These are phyloP conservation scores for zebrafish (Danio rerio) DNA, from an alignment of 2,113 vertebrate genomes.

Conservation along the genomic window GRCz12tu NC_133188.1:11311501-11312000, in stretches of 20 bases:
- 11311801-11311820: background rate
- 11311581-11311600: constrained; percentile 12
- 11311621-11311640: constrained; percentile 46
- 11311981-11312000: too few relatives aligned
- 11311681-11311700: constrained; percentile 3
- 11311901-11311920: too few relatives aligned
- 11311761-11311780: constrained; percentile 64
- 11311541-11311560: background rate
- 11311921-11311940: too few relatives aligned
- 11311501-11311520: constrained; percentile 5
- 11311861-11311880: background rate
- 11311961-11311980: too few relatives aligned
- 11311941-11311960: too few relatives aligned
- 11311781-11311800: constrained; percentile 10
- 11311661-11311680: constrained; percentile 52
- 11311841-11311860: background rate
- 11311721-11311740: constrained; percentile 67
- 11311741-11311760: constrained; percentile 70
- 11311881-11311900: too few relatives aligned
- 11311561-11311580: background rate
- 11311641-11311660: constrained; percentile 49
- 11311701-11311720: constrained; percentile 54
- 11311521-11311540: constrained; percentile 35
- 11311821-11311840: background rate
- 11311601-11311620: constrained; percentile 5